Conservation (phyloP, 2,113 vertebrate species). For the Phainopepla nitens region DNA sequence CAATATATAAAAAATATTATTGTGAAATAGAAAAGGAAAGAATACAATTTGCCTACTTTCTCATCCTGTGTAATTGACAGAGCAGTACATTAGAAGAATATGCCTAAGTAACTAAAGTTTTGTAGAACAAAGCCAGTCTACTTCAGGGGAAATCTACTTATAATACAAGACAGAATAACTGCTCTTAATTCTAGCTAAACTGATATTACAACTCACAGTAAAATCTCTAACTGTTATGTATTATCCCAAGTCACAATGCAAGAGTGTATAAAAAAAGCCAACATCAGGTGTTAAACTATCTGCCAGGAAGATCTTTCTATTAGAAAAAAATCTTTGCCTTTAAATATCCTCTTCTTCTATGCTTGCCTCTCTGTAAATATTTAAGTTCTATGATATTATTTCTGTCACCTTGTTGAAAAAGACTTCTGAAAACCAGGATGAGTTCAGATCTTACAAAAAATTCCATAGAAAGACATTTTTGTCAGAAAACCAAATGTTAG, state of each 20-base stretch:
- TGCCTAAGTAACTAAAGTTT: not conserved
- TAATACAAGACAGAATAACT: not conserved
- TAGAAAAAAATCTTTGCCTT: not conserved
- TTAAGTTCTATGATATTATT: not conserved
- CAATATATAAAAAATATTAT: not conserved
- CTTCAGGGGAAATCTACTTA: not conserved
- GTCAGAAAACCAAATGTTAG: accelerated
- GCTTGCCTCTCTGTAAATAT: not conserved
- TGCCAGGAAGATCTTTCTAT: not conserved
- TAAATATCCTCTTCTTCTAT: not conserved
- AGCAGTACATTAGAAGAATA: not conserved
- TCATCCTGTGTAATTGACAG: not conserved
- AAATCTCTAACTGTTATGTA: not conserved
- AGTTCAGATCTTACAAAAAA: not conserved
- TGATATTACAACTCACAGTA: not conserved
- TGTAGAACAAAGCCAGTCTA: not conserved
- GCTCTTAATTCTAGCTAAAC: not conserved
- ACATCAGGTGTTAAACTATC: not conserved
- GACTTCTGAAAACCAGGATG: not conserved
- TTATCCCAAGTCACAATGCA: not conserved
- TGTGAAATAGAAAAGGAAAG: not conserved
- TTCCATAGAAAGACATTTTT: not conserved
- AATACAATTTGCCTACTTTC: not conserved
- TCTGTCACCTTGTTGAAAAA: not conserved
- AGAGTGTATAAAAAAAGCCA: not conserved